Evolutionary conservation across 2,888 invertebrate genomes (phyloP).

Genomic region (Platycheirus rosarum): DNA sequence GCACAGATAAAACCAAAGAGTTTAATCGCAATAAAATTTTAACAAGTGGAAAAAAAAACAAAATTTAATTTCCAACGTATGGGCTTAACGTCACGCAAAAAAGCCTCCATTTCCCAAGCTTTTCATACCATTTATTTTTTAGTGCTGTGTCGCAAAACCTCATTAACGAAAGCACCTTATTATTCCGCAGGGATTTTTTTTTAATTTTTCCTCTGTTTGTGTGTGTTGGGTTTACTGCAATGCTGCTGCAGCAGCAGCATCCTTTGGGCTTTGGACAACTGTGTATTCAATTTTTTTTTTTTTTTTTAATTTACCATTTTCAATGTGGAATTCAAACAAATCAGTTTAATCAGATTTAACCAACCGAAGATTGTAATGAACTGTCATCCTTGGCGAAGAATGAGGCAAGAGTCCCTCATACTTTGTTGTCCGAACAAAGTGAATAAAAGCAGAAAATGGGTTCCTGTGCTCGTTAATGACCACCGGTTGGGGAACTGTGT

Average conservation of each 20-base stretch:
- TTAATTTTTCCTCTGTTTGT: conserved; percentile 43
- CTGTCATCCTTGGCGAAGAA: conserved; percentile 48
- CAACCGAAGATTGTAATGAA: conserved; percentile 69
- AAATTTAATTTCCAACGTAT: conserved; percentile 58
- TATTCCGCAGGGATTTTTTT: conserved; percentile 52
- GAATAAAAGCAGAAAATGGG: conserved; percentile 25
- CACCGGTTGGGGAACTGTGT: not conserved
- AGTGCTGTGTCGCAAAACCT: conserved; percentile 57
- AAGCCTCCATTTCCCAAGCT: conserved; percentile 35
- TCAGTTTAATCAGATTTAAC: conserved; percentile 68
- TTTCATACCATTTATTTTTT: conserved; percentile 53
- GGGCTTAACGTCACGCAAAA: conserved; percentile 37
- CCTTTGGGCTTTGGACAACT: conserved; percentile 58
- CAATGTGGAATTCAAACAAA: conserved; percentile 67
- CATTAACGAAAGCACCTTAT: conserved; percentile 67
- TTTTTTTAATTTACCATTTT: conserved; percentile 38
- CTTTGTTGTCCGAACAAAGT: conserved; percentile 13
- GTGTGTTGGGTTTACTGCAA: conserved; percentile 38
- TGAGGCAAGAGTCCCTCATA: conserved; percentile 1
- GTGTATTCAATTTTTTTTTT: conserved; percentile 24
- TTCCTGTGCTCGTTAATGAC: conserved; percentile 26
- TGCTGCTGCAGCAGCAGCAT: conserved; percentile 26
- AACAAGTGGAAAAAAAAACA: conserved; percentile 60
- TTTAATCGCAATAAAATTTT: conserved; percentile 51
- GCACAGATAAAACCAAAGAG: not conserved